Percentiles rank a stretch among this genome's conserved stretches.
Conservation (phyloP, 1,140 invertebrate species). For the Rhynchophorus ferrugineus region DNA sequence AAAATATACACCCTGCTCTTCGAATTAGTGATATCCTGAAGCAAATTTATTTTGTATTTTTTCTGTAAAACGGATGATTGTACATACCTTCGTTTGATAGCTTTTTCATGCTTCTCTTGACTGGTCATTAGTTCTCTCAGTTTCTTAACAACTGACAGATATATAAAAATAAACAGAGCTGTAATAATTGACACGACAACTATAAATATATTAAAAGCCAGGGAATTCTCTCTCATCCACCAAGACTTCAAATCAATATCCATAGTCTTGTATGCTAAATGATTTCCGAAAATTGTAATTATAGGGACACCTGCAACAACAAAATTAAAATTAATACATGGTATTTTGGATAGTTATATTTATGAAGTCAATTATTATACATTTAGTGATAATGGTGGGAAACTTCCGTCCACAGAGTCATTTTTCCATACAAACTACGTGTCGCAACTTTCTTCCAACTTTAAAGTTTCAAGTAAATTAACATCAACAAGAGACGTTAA, state of each 20-base stretch:
- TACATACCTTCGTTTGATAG: slow-evolving; percentile 22
- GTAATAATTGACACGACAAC: slow-evolving; percentile 47
- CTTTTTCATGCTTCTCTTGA: slow-evolving; percentile 22
- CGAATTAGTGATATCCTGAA: slow-evolving; percentile 26
- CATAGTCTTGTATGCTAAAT: slow-evolving; percentile 48
- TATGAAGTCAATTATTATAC: not conserved
- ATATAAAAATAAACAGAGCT: slow-evolving; percentile 46
- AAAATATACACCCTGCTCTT: slow-evolving; percentile 28
- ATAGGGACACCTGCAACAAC: slow-evolving; percentile 45
- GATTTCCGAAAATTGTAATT: slow-evolving; percentile 49
- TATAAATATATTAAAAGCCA: slow-evolving; percentile 51
- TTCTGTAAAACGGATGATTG: not conserved
- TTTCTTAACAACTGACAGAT: slow-evolving; percentile 45
- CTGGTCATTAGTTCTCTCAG: slow-evolving; percentile 31
- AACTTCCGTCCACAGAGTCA: no score
- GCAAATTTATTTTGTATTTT: slow-evolving; percentile 4
- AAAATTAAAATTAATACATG: slow-evolving; percentile 13
- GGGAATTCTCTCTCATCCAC: slow-evolving; percentile 49
- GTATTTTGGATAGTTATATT: slow-evolving; percentile 2
- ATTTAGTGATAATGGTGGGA: no score
- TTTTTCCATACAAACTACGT: no score
- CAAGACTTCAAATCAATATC: slow-evolving; percentile 47
- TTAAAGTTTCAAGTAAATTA: not conserved
- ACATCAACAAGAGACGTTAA: not conserved
- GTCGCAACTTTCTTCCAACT: no score